These are phyloP conservation scores for Thryonomys swinderianus DNA, from an alignment of 2,113 vertebrate species.

Conservation along the genomic window DNA sequence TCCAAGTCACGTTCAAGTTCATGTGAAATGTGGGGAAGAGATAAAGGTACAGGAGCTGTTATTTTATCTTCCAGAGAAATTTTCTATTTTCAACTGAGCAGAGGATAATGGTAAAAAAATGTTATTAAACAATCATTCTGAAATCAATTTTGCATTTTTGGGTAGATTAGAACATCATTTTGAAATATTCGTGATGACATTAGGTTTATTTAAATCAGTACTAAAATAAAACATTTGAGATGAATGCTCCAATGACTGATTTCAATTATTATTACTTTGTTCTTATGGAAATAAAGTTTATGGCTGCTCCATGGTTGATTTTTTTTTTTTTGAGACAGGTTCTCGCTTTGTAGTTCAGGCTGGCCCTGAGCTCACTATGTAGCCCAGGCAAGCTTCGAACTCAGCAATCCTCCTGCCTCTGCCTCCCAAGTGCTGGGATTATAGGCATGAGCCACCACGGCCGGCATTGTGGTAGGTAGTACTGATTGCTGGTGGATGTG, in stretches of 20 bases:
- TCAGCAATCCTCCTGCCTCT: too few species aligned
- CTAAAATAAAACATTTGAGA: constrained; percentile 10
- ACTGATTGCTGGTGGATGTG: too few species aligned
- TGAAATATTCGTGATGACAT: neutral
- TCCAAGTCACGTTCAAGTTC: constrained; percentile 18
- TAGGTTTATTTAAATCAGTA: neutral
- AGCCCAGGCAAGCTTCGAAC: too few species aligned
- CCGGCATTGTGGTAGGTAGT: too few species aligned
- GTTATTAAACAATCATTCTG: neutral
- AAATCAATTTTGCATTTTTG: neutral
- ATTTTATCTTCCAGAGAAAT: constrained; percentile 41
- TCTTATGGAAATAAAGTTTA: constrained; percentile 14
- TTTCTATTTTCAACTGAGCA: neutral
- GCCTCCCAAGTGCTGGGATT: too few species aligned
- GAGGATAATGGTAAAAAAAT: neutral
- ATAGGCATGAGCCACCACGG: too few species aligned
- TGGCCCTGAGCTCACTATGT: too few species aligned
- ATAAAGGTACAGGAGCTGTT: neutral
- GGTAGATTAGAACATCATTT: neutral
- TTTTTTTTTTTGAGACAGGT: too few species aligned
- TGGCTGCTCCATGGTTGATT: neutral
- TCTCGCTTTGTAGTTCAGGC: too few species aligned
- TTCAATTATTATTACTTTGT: neutral
- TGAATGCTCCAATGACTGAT: neutral
- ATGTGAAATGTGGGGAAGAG: constrained; percentile 44